A percentile compares a stretch with the other conserved stretches of the same genome.
These are phyloP conservation scores for Uria lomvia DNA, from an alignment of 2,113 vertebrate genomes.

Conservation along the genomic window DNA sequence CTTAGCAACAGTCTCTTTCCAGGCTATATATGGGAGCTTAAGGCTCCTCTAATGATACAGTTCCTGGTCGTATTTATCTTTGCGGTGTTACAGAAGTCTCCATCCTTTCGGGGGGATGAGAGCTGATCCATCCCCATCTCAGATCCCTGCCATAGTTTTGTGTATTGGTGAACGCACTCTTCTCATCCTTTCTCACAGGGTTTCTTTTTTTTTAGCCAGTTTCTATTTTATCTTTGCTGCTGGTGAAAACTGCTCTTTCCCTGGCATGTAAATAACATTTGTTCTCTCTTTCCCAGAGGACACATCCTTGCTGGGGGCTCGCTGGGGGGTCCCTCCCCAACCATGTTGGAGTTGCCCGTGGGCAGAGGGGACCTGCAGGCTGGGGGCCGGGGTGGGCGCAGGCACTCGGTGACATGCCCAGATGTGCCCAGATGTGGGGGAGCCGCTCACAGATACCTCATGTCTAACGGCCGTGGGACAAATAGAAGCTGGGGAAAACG, in stretches of 20 bases:
- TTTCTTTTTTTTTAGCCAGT: not conserved
- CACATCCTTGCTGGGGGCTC: not conserved
- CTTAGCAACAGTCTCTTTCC: constrained; percentile 60
- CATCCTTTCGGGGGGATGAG: not conserved
- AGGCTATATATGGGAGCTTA: constrained; percentile 58
- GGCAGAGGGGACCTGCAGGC: not conserved
- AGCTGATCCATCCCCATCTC: not conserved
- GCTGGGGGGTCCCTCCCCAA: not conserved
- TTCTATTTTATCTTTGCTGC: not conserved
- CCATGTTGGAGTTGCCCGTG: fast-evolving
- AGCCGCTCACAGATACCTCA: not conserved
- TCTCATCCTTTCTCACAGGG: not conserved
- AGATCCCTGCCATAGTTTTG: not conserved
- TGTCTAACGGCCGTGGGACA: fast-evolving
- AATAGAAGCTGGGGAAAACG: not conserved
- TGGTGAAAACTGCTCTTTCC: not conserved
- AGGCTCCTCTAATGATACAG: not conserved
- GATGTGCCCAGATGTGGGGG: not conserved
- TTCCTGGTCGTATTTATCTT: constrained; percentile 37
- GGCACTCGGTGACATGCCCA: not conserved
- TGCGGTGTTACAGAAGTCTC: not conserved
- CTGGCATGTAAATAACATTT: not conserved
- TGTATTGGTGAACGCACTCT: not conserved
- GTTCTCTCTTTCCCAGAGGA: not conserved
- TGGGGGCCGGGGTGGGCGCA: not conserved